phyloP scores from a whole-genome alignment of 2,113 vertebrate species.

The Rafetus swinhoei region DNA sequence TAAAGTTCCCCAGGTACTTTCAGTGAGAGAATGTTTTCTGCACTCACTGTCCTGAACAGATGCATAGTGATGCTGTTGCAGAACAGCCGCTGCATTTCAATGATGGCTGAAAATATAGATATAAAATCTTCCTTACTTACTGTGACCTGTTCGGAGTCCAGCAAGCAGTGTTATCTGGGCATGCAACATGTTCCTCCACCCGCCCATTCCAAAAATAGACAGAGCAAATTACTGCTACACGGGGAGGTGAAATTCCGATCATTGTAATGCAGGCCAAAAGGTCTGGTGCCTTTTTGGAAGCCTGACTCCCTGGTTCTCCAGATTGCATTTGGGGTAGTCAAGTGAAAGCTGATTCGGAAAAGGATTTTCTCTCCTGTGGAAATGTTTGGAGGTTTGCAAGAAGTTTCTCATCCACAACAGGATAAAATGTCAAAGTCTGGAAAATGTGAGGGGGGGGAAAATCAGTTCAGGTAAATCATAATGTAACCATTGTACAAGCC shows the following conservation, averaged over 20 bases:
- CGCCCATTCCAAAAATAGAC: background rate
- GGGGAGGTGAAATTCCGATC: background rate
- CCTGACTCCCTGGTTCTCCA: background rate
- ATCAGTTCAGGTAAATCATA: too few relatives aligned
- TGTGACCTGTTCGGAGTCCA: background rate
- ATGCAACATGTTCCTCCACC: background rate
- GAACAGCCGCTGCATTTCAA: background rate
- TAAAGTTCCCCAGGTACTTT: background rate
- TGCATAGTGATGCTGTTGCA: background rate
- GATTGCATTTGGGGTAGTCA: background rate
- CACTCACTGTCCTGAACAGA: background rate
- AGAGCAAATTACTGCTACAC: background rate
- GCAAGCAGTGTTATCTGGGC: background rate
- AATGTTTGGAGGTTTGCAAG: background rate
- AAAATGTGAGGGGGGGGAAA: background rate
- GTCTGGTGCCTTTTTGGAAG: background rate
- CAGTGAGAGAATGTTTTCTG: background rate
- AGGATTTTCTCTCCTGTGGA: background rate
- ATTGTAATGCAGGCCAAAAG: background rate
- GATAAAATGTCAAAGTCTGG: background rate
- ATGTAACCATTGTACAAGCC: background rate
- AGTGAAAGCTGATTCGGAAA: background rate
- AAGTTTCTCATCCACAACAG: background rate
- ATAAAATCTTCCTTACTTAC: background rate
- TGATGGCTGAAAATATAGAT: background rate